Base-by-base conservation (phyloP, 2,888 invertebrate genomes). In the Pemphredon lugubris region DNA sequence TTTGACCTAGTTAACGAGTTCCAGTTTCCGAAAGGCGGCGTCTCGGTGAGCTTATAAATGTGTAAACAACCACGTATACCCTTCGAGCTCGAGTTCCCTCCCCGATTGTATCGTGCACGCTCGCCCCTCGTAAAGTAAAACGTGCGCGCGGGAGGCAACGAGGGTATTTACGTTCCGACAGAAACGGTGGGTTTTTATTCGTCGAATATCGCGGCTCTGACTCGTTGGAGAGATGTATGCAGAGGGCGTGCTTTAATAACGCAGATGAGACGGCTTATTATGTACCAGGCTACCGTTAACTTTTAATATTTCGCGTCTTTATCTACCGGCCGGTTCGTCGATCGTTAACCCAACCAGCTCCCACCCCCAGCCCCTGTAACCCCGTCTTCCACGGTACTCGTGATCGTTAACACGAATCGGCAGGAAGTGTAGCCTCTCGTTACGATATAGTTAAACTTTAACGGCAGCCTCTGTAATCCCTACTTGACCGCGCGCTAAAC, bases 271-370 rank as follows among this genome's bases (percentile, higher is more conserved):
- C 50, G 54, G 55, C 55, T 73, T 57, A 55, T 73, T 73, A 60
- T 54, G 39, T 54, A 58, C 48, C 44, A 34, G 13, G 50, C 20
- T 3, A 48, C 23, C 64, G 73, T 50, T 64, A 54, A 72, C 32
- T 72, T 72, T 73, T 65, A 65, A 65, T 65, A 64, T 65, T 55
- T 55, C 39, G 34, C 73, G 47, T 42, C 47, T 60, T 60, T 37
- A 73, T 73, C 59, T 16, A 20, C 13, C 55, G 16, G 13, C 39
- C n/a, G 13, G 21, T 23, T 26, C 4, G 37, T 40, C 53, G 39
- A 40, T 39, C 39, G 23, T 39, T 53, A 40, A 53, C n/a, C n/a
- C n/a, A 53, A 34, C 34, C 9, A 16, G 14, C 14, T 26, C n/a
- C 40, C 23, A 26, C 26, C 26, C 26, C 26, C 26, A 5, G 3